These are phyloP conservation scores for Uloborus plumipes DNA, from an alignment of 2,888 invertebrate genomes.

Conservation along the genomic window DNA sequence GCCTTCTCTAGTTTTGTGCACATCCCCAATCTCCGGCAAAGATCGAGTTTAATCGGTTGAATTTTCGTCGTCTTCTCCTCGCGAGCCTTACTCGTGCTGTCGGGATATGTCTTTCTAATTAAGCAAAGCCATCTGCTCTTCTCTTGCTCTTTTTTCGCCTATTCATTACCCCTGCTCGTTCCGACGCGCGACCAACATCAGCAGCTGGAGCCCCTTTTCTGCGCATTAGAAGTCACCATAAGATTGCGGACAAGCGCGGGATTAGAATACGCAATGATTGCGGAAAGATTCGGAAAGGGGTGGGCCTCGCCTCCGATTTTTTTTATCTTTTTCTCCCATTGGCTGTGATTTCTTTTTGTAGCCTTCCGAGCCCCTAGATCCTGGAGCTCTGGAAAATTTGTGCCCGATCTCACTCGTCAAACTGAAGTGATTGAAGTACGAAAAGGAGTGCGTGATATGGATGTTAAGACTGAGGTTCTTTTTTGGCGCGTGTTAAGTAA, in stretches of 20 bases:
- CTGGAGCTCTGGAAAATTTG: too few relatives aligned
- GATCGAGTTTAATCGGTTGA: conserved; percentile 9
- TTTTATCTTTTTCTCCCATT: background rate
- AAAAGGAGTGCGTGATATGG: too few relatives aligned
- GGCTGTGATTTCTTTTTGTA: background rate
- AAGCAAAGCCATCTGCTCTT: conserved; percentile 25
- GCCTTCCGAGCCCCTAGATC: too few relatives aligned
- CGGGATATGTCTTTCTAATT: conserved; percentile 30
- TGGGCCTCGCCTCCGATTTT: background rate
- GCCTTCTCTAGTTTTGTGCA: too few relatives aligned
- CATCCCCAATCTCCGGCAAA: background rate
- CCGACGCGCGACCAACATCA: background rate
- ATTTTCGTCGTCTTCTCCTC: background rate
- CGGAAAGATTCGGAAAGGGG: conserved; percentile 21
- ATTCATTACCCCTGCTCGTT: conserved; percentile 8
- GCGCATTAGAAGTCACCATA: conserved; percentile 28
- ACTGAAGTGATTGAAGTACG: too few relatives aligned
- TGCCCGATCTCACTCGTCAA: too few relatives aligned
- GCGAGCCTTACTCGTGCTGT: conserved; percentile 7
- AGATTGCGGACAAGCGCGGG: conserved; percentile 7
- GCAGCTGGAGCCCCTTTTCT: conserved; percentile 25
- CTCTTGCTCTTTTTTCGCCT: conserved; percentile 6
- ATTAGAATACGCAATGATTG: conserved; percentile 45
- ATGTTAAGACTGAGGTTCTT: too few relatives aligned
- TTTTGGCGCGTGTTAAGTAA: too few relatives aligned